Evolutionary conservation across 1,140 invertebrate species (phyloP), one percentile per base, ranked within the genome.

Genomic region (Cydia splendana): DNA sequence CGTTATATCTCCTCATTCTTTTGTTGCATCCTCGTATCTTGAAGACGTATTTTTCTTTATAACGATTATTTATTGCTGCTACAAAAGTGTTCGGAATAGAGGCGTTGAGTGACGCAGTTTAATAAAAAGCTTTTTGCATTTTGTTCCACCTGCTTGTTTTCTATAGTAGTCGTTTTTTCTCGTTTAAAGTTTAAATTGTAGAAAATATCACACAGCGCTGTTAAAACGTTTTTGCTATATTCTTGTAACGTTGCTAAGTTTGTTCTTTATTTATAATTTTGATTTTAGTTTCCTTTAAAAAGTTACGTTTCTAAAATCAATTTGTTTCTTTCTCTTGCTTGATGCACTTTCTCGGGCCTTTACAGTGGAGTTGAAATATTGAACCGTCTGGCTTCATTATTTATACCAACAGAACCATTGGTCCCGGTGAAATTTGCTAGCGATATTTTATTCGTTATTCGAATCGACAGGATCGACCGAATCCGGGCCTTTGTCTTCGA

Each of bases 1-100:
- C 83, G 79, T 84, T 82, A 80, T 81, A 87, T 85, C 79, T 84
- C 80, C 80, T 78, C 81, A 83, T 85, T 82, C 82, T 80, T 85
- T 87, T 87, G 80, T 78, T 80, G 77, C 76, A 78, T 75, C 76
- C 71, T 82, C 82, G 81, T 81, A 80, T 82, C 80, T 82, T 79
- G 78, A 81, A 82, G 78, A 78, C 80, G 79, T 85, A 80, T 81
- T 85, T 83, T 87, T 85, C 85, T 82, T 81, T 79, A 78, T 82
- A 83, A 80, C 79, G 76, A 80, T 80, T 80, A 80, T 80, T 78
- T 80, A 80, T 80, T 76, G 73, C 74, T 76, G 76, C 65, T 65
- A 38, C 74, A 38, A 12, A 18, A 18, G 67, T 15, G 67, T 38
- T 71, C 34, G 34, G 67, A 71, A 71, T 71, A 71, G 67, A 71